A percentile compares a stretch with the other conserved stretches of the same genome.
Conservation (phyloP, 2,113 vertebrate genomes). For the Centropus bengalensis region DNA sequence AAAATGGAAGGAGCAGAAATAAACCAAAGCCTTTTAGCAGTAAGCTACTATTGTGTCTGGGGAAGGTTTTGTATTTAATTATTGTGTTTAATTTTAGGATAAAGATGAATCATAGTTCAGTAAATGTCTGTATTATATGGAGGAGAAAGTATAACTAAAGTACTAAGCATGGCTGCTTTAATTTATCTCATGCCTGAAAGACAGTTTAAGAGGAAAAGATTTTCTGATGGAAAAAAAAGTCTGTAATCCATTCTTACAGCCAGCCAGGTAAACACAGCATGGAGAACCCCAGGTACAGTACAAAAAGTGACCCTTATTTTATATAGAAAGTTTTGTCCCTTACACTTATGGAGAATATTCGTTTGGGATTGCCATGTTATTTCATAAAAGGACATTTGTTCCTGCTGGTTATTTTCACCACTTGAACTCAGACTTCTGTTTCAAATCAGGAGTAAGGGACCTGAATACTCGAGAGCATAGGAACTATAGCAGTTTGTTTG, state of each 20-base stretch:
- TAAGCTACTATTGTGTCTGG: slow-evolving; percentile 70
- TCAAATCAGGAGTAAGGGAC: not conserved
- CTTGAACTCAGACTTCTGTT: not conserved
- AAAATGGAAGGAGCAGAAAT: slow-evolving; percentile 94
- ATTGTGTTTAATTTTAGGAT: not conserved
- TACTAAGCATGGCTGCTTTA: not conserved
- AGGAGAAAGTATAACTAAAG: not conserved
- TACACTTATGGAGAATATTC: not conserved
- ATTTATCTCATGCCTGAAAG: not conserved
- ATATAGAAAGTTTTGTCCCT: not conserved
- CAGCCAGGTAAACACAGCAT: not conserved
- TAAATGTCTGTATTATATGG: not conserved
- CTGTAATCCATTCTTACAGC: not conserved
- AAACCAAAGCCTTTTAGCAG: slow-evolving; percentile 93
- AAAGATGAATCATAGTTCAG: not conserved
- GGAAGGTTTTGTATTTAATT: slow-evolving; percentile 12
- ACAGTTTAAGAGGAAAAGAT: not conserved
- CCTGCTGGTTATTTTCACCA: not conserved
- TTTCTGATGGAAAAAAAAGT: not conserved
- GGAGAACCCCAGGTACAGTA: not conserved
- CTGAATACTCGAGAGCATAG: not conserved
- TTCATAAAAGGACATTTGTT: not conserved
- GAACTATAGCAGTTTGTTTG: not conserved
- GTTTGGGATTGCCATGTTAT: not conserved
- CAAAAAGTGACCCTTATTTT: not conserved